Conservation (phyloP, 1,140 invertebrate genomes). For the Melitaea cinxia region DNA sequence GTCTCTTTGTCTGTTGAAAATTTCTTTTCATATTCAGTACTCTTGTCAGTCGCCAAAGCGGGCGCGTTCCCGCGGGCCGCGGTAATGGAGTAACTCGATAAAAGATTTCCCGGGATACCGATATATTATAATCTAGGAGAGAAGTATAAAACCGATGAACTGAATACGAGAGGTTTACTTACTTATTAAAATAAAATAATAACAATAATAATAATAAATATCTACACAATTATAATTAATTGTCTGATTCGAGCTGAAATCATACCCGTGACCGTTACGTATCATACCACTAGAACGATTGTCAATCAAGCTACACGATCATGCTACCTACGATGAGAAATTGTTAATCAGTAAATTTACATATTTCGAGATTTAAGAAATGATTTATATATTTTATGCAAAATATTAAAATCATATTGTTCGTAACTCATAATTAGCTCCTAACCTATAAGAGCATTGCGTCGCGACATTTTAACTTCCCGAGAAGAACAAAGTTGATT, state of each 20-base stretch:
- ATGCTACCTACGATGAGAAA: no score
- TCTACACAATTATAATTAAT: no score
- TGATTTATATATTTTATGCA: no score
- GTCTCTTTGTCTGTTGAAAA: neutral
- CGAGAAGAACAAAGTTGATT: conserved; percentile 27
- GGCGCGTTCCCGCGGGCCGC: conserved; percentile 36
- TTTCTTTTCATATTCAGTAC: conserved; percentile 28
- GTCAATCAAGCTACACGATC: no score
- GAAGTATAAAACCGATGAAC: neutral
- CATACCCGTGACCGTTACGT: no score
- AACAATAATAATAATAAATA: no score
- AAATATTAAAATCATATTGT: no score
- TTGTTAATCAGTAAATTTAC: no score
- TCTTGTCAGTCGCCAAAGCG: conserved; percentile 10
- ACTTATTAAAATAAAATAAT: neutral
- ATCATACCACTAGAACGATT: no score
- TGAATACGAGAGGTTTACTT: neutral
- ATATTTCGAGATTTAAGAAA: no score
- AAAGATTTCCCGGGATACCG: conserved; percentile 68
- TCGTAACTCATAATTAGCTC: neutral
- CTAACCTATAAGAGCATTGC: conserved; percentile 11
- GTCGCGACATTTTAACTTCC: conserved; percentile 24
- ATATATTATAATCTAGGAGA: conserved; percentile 46
- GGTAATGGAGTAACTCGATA: conserved; percentile 69
- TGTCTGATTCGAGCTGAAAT: no score